Evolutionary conservation across 2,888 invertebrate species (phyloP), one percentile per base, ranked within the genome.

Genomic region (Dolomedes plantarius): DNA sequence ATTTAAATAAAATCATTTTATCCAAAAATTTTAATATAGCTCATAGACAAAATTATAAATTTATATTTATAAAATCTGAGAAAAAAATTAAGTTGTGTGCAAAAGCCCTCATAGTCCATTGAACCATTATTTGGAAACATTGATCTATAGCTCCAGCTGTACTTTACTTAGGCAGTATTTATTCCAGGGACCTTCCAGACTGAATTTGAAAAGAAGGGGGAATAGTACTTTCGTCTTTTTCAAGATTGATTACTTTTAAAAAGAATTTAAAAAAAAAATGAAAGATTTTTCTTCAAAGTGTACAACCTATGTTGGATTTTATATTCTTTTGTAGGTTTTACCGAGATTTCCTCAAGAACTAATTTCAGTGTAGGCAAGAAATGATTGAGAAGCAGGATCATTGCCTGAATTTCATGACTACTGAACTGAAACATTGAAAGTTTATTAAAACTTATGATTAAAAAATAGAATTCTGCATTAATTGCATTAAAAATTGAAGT

Each of bases 201-300:
- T 16, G 16, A 2, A 46, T 16, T 7, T 46, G 9, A 7, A 36
- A n/a, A 46, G 46, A 46, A 16, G n/a, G 46, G 16, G n/a, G 16
- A 16, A 16, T 16, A 46, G 46, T 9, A 46, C 46, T 46, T 46
- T 46, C n/a, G 46, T 16, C 46, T 46, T 46, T 11, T 11, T n/a
- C 46, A 46, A 46, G 46, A 46, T 46, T 46, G 46, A 46, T 46
- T 46, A 46, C 46, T 46, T 46, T 46, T 46, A 46, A 46, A 16
- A 46, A 46, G 16, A 16, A 7, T 6, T n/a, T n/a, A n/a, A n/a
- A n/a, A 16, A 46, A 46, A 16, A 46, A 16, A 46, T 46, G 16
- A n/a, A n/a, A n/a, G n/a, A 5, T 36, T 36, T 46, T 46, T 9
- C 46, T 46, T 46, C 46, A 46, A 16, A 46, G 46, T 46, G 46